Percentiles rank a stretch among this genome's conserved stretches.
These are phyloP conservation scores for Pimephales promelas DNA, from an alignment of 2,113 vertebrate species.

Conservation along the genomic window DNA sequence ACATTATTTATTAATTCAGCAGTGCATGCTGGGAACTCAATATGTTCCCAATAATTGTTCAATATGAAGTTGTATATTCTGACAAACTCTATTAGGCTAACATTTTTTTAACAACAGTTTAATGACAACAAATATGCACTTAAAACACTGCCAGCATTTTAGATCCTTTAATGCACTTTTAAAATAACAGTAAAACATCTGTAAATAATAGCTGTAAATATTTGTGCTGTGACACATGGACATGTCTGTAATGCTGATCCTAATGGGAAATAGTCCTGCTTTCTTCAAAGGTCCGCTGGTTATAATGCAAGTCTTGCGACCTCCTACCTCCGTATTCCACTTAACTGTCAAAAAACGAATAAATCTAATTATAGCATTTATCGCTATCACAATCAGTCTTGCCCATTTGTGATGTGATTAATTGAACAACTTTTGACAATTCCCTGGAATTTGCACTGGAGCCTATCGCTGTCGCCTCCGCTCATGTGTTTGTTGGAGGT, in stretches of 20 bases:
- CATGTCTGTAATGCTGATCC: background rate
- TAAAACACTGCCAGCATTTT: background rate
- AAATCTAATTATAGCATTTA: background rate
- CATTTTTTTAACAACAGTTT: background rate
- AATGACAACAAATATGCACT: background rate
- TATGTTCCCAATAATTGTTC: too few relatives aligned
- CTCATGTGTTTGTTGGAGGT: constrained; percentile 45
- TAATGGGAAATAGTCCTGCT: background rate
- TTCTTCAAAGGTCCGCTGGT: constrained; percentile 12
- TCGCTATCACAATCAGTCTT: background rate
- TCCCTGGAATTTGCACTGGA: background rate
- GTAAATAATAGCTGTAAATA: background rate
- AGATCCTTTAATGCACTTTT: background rate
- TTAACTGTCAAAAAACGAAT: constrained; percentile 3
- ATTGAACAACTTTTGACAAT: background rate
- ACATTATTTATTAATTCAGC: background rate
- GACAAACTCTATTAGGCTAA: background rate
- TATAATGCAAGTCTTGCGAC: background rate
- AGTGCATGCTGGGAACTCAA: background rate
- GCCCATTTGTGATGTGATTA: background rate
- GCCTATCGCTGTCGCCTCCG: background rate
- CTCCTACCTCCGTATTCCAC: background rate
- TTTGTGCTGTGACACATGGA: background rate
- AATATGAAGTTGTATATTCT: background rate
- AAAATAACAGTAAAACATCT: background rate